These are phyloP conservation scores for Phyllopteryx taeniolatus DNA, from an alignment of 2,113 vertebrate genomes.

Conservation along the genomic window DNA sequence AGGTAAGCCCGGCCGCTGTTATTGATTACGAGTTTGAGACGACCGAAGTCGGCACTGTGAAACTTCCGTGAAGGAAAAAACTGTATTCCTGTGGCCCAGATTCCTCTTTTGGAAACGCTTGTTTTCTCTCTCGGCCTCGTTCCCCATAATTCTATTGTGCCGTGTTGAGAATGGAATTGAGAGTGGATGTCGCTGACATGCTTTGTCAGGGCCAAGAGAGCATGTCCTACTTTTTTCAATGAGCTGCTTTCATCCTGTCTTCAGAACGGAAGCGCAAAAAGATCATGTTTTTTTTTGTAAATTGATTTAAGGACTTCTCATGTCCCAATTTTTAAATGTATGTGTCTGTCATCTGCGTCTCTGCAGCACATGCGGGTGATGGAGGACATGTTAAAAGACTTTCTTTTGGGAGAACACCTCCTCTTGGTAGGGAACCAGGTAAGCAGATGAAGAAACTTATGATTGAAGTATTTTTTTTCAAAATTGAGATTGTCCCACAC, in stretches of 20 bases:
- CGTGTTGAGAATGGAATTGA: conserved; percentile 30
- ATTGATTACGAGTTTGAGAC: neutral
- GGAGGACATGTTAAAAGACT: conserved; percentile 98
- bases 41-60: conserved; percentile 12
- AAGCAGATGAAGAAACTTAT: conserved; percentile 35
- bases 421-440: conserved; percentile 97
- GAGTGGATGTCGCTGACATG: conserved; percentile 6
- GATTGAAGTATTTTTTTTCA: neutral
- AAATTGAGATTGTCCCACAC: neutral
- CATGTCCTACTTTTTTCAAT: conserved; percentile 61
- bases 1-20: conserved; percentile 70
- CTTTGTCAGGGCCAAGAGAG: conserved; percentile 27
- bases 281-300: neutral
- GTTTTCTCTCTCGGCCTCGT: conserved; percentile 19
- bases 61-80: neutral
- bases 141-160: conserved; percentile 30
- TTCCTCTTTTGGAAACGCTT: conserved; percentile 18
- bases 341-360: conserved; percentile 13
- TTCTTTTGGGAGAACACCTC: conserved; percentile 91
- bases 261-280: conserved; percentile 8
- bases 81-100: conserved; percentile 30
- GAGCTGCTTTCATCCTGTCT: conserved; percentile 64
- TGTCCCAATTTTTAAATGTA: neutral
- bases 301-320: neutral
- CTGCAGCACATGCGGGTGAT: conserved; percentile 90